Evolutionary conservation across 30 jellyfish, hydroid and myxozoan species (phyloP), one percentile per base, ranked within the genome.

Genomic region (Pseudorhiza aurosa): DNA sequence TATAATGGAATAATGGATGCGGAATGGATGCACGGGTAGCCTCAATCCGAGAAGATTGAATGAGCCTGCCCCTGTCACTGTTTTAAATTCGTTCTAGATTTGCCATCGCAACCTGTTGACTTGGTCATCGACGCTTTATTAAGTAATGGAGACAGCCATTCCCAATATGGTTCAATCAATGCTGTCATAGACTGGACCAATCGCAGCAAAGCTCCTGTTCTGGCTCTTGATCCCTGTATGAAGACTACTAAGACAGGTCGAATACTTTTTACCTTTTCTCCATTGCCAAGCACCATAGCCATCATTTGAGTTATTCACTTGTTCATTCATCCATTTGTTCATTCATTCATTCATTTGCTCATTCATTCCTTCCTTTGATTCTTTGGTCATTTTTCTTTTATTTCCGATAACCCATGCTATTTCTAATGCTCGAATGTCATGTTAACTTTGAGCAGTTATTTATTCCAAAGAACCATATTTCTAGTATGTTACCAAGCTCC

Each of bases 61-160:
- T n/a, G n/a, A n/a, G n/a, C n/a, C n/a, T n/a, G n/a, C n/a, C n/a
- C n/a, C n/a, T n/a, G n/a, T n/a, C n/a, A n/a, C n/a, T n/a, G n/a
- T n/a, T n/a, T n/a, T n/a, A n/a, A n/a, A n/a, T n/a, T n/a, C n/a
- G n/a, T 42, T 59, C 31, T 73, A 83, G 97, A 90, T 5, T 79
- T 90, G 46, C 97, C 97, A 7, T 27, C 94, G 6, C 96, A 74
- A 43, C 97, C 97, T 26, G 96, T 90, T 27, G 97, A 90, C 57
- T 31, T 90, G 86, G 88, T 90, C 43, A 90, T 90, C 32, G 97
- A 90, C 65, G 96, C 97, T 8, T 58, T 83, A 78, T 28, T 81
- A n/a, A 88, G 89, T 42, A 51, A 36, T 49, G 97, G 83, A 62
- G 65, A 58, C 71, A 56, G 47, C 51, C 80, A 72, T 14, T 22